Conservation (phyloP, 2,888 invertebrate species). For the Prosapia bicincta region DNA sequence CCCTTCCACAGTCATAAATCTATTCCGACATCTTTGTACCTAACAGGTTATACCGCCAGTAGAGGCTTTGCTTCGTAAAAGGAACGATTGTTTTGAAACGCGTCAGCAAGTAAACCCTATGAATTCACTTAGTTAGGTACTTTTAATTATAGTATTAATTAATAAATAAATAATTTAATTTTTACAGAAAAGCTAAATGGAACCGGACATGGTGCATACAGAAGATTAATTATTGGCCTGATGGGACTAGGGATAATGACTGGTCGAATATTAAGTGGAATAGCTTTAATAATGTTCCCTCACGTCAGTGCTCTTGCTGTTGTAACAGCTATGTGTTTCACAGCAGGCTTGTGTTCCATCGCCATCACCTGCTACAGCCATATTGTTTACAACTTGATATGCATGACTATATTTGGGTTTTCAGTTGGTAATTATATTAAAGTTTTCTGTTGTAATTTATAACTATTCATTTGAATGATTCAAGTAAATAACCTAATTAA, state of each 20-base stretch:
- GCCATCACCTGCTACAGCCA: background rate
- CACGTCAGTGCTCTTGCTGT: background rate
- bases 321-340: background rate
- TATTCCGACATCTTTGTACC: too few relatives aligned
- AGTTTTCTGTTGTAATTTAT: too few relatives aligned
- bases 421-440: constrained; percentile 2
- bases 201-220: background rate
- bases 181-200: background rate
- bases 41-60: too few relatives aligned
- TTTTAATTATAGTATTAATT: too few relatives aligned
- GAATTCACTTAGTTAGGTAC: too few relatives aligned
- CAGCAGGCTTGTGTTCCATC: background rate
- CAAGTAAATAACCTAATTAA: background rate
- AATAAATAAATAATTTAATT: too few relatives aligned
- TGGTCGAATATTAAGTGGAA: constrained; percentile 13
- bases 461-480: background rate
- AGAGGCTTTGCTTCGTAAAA: too few relatives aligned
- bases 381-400: background rate
- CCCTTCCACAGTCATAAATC: too few relatives aligned
- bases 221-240: background rate
- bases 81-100: too few relatives aligned
- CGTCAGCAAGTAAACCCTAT: too few relatives aligned
- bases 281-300: constrained; percentile 4
- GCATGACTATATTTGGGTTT: constrained; percentile 9
- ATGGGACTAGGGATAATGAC: constrained; percentile 6